Conservation (phyloP, 2,797 vertebrate genomes). For the Orestias chungarensis region DNA sequence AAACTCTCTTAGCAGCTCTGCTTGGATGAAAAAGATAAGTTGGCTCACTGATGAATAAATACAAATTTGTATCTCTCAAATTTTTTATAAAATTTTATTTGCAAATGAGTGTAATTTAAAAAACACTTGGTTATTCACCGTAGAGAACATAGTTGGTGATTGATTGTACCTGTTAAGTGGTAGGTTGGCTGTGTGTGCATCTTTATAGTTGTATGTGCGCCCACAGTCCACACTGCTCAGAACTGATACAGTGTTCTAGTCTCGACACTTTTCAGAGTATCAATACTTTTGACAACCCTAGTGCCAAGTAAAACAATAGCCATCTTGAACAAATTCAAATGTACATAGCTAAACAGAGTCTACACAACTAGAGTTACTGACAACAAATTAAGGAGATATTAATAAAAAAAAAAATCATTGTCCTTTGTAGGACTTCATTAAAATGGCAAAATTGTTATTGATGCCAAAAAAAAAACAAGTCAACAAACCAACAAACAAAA, state of each 20-base stretch:
- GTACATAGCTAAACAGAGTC: background rate
- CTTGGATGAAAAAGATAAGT: background rate
- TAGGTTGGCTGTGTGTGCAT: too few species aligned
- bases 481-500: background rate
- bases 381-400: background rate
- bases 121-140: background rate
- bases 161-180: background rate
- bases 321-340: background rate
- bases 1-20: background rate
- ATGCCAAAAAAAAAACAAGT: background rate
- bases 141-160: background rate
- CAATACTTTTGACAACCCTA: too few species aligned
- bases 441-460: too few species aligned
- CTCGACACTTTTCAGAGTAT: too few species aligned
- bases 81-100: background rate
- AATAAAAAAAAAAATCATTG: too few species aligned
- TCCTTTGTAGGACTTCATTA: too few species aligned
- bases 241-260: too few species aligned
- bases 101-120: background rate
- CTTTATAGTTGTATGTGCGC: too few species aligned
- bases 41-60: background rate
- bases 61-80: background rate
- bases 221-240: too few species aligned
- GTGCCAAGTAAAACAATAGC: background rate
- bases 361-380: background rate